Evolutionary conservation across 2,888 invertebrate species (phyloP).

Genomic region (Phengaris alcon): DNA sequence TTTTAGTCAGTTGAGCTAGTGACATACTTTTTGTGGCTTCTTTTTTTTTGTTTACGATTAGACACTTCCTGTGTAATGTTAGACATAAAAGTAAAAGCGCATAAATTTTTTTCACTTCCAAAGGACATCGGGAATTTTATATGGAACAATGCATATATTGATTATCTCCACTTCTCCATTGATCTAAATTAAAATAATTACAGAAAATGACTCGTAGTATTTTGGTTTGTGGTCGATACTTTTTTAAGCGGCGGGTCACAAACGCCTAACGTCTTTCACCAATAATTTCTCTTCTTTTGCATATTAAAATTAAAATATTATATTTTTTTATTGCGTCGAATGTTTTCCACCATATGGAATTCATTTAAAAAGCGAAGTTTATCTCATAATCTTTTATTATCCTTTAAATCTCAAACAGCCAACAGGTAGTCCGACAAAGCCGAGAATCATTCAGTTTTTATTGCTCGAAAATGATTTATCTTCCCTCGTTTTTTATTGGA

Average conservation of each 20-base stretch:
- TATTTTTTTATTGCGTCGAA: conserved; percentile 3
- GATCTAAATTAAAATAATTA: too few relatives aligned
- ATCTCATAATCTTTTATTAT: conserved; percentile 22
- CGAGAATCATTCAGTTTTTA: conserved; percentile 33
- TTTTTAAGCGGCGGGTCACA: too few relatives aligned
- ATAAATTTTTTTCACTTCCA: not conserved
- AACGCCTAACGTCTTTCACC: too few relatives aligned
- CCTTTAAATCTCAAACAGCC: conserved; percentile 47
- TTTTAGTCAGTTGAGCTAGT: conserved; percentile 4
- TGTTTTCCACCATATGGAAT: conserved; percentile 1
- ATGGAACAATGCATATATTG: too few relatives aligned
- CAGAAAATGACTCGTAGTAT: too few relatives aligned
- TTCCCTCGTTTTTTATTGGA: conserved; percentile 36
- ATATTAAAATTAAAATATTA: not conserved
- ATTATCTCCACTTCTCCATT: too few relatives aligned
- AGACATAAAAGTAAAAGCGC: not conserved
- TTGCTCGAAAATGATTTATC: conserved; percentile 41
- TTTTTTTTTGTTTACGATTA: not conserved
- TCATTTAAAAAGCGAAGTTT: conserved; percentile 5
- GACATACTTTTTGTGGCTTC: not conserved
- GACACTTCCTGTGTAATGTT: not conserved
- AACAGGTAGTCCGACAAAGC: conserved; percentile 62
- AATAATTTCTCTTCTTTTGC: not conserved
- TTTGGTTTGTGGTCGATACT: too few relatives aligned
- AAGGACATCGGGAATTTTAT: not conserved